These are phyloP conservation scores for Orthosia gracilis DNA, from an alignment of 2,888 invertebrate genomes.

Conservation along the genomic window DNA sequence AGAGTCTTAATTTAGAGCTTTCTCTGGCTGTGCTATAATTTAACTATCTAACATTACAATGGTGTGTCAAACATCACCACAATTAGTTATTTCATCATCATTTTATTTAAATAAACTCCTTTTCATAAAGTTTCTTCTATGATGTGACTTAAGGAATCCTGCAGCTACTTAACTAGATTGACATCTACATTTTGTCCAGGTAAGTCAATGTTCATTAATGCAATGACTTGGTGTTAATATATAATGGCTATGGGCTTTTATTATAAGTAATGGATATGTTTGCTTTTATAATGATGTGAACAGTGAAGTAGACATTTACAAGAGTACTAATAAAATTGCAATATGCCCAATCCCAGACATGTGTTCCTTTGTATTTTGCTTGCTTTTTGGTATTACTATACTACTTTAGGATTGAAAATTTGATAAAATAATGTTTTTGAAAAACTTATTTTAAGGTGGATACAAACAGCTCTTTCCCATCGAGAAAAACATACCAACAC, in stretches of 20 bases:
- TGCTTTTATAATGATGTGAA: neutral
- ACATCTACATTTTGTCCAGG: neutral
- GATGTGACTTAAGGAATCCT: too few relatives aligned
- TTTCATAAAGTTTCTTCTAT: neutral
- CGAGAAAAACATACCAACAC: constrained; percentile 91
- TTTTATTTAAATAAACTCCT: neutral
- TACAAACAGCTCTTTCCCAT: neutral
- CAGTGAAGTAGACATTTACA: too few relatives aligned
- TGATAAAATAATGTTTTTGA: neutral
- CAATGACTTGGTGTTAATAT: neutral
- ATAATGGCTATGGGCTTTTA: neutral
- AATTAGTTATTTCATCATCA: neutral
- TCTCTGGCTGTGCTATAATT: too few relatives aligned
- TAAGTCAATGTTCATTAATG: neutral
- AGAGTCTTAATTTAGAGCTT: too few relatives aligned
- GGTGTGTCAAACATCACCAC: too few relatives aligned
- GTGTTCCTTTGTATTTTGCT: neutral
- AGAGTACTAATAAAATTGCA: too few relatives aligned
- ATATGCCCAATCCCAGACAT: neutral
- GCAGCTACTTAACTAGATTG: neutral
- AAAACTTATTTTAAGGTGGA: neutral
- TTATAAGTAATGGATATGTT: neutral
- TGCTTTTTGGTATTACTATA: neutral
- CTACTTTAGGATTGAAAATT: neutral
- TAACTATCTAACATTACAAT: too few relatives aligned